phyloP scores from a whole-genome alignment of 1,140 invertebrate genomes.

The Brachionus plicatilis region DNA sequence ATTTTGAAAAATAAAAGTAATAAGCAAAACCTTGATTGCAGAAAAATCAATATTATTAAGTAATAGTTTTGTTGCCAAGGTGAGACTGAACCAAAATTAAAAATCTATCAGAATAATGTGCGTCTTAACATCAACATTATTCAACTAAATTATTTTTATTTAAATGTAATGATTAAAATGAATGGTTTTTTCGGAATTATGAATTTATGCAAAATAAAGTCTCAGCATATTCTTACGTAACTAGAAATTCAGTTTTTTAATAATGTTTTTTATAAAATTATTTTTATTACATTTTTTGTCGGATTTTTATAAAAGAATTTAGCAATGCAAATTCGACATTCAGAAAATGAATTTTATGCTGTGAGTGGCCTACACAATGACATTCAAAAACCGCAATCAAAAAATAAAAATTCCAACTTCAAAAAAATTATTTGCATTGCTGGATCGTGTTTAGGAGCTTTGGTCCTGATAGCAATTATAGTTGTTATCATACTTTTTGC shows the following conservation, averaged over 20 bases:
- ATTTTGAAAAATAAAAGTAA: neutral
- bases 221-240: neutral
- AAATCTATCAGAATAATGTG: neutral
- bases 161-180: neutral
- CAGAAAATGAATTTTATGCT: neutral
- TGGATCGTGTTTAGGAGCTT: neutral
- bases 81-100: neutral
- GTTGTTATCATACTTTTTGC: neutral
- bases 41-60: neutral
- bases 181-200: neutral
- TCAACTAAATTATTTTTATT: neutral
- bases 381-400: neutral
- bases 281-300: neutral
- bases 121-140: neutral
- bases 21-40: neutral
- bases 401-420: neutral
- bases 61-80: neutral
- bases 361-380: neutral
- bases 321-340: neutral
- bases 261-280: neutral
- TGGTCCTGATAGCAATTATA: neutral
- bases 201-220: neutral
- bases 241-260: neutral
- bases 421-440: neutral
- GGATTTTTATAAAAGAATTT: neutral